Base-by-base conservation (phyloP, 1,140 invertebrate species). In the Drosophila ercepeae region DNA sequence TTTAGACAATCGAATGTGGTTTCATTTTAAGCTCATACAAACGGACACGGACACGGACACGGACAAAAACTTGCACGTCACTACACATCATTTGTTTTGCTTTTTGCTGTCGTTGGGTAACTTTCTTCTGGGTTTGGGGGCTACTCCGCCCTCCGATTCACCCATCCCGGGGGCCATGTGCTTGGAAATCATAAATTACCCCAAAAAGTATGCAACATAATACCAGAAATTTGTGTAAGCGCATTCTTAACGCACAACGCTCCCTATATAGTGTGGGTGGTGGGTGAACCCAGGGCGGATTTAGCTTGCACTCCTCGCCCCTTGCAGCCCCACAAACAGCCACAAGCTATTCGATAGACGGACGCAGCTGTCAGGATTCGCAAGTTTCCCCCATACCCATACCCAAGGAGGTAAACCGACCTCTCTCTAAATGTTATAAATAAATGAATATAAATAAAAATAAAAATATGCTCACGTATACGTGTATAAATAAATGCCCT, bases 181-280 rank as follows among this genome's bases (percentile, higher is more conserved):
- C 79, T 75, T 65, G 34, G 57, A 86, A 86, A 88, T 86, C 82
- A 88, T 86, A 86, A 86, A 86, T 86, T 86, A 86, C 82, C 53
- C 73, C 46, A 60, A 59, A 88, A 88, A 81, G 72, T 81, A 81
- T 86, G 82, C 81, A 86, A 86, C 81, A 84, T 84, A 84, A 86
- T 88, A 74, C 82, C 45, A 81, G 77, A 88, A 76, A 86, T 86
- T 84, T 81, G 81, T 81, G 73, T 73, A 79, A 86, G 61, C 79
- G 79, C 79, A 75, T 54, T 69, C 48, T 45, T 46, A 50, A 65
- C 51, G 46, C 39, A 42, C 39, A 42, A 16, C 16, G 39, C 16
- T 1, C 16, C 19, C 13, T 8, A 7, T 13, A 19, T 57, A 19
- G 16, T 1, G 51, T 8, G 16, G 13, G 7, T 44, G 25, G 14